Evolutionary conservation across 2,113 vertebrate genomes (phyloP), one percentile per base, ranked within the genome.

Genomic region (Epinephelus cyanopodus): DNA sequence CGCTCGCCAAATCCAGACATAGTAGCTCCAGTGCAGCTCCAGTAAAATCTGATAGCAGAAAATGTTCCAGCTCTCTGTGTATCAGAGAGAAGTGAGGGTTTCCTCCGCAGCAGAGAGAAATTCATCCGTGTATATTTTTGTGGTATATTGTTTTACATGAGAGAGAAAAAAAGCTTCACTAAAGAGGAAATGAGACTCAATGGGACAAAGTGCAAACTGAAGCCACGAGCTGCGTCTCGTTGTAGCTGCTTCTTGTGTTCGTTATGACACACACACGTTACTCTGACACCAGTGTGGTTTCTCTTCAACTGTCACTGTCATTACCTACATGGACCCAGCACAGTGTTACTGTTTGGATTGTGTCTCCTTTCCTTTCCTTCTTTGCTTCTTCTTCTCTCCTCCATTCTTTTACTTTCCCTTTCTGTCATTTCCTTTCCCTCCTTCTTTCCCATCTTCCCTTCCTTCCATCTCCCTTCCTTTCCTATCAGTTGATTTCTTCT

Each of bases 171-270:
- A 33, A 64, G 5, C 45, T 53, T 27, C 9, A 45, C 50, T 3
- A 2, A 65, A 64, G 56, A 73, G 81, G 72, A 87, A 87, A 63
- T 27, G n/a, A 80, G 67, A 54, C 61, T 71, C 10, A 13, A 8
- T 47, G 13, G 54, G 19, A 13, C 56, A 50, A 5, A 42, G 15
- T 52, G 33, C 29, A 62, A 72, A 64, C 19, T 56, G 50, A 2
- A 71, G 37, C 5, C 58, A 33, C 54, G 52, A 61, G 79, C 29
- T 19, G 61, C 48, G 57, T 76, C 66, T 66, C 29, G 60, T 53
- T 66, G 57, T 23, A 21, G 45, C 42, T 47, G 60, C 45, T 81
- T n/a, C 42, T 27, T 62, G 53, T 61, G 25, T 71, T 73, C 39
- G 50, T 29, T 52, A n/a, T 27, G 21, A 54, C n/a, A 23, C 7